A percentile compares a stretch with the other conserved stretches of the same genome.
phyloP scores from a whole-genome alignment of 2,888 invertebrate species.

The Rhabditoides inermis region DNA sequence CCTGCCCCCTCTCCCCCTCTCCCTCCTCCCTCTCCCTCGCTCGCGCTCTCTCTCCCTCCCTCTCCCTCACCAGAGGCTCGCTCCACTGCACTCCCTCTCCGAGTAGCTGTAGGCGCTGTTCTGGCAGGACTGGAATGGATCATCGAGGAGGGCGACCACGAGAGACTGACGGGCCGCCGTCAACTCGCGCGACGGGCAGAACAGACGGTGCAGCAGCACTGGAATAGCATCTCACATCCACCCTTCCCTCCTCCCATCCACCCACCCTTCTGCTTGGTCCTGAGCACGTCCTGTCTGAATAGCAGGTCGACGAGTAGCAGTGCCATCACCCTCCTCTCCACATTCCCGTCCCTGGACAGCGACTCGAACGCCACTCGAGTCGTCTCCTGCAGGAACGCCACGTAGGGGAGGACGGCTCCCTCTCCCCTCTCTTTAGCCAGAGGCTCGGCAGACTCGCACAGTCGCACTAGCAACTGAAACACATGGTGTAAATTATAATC shows the following conservation, averaged over 20 bases:
- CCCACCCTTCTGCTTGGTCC: constrained; percentile 13
- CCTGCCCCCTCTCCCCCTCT: no score
- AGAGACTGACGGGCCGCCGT: constrained; percentile 10
- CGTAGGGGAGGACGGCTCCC: background rate
- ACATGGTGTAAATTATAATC: no score
- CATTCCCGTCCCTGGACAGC: constrained; percentile 17
- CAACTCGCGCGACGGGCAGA: constrained; percentile 1
- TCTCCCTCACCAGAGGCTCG: constrained; percentile 2
- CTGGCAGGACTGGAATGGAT: constrained; percentile 25
- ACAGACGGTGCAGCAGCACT: background rate
- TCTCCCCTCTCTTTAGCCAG: background rate
- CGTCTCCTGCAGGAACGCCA: constrained; percentile 1
- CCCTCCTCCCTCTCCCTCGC: constrained; percentile 4
- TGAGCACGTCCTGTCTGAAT: constrained; percentile 13
- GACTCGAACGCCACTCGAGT: constrained; percentile 19
- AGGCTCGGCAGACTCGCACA: constrained; percentile 2
- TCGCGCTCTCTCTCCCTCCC: background rate
- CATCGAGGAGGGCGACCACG: constrained; percentile 20
- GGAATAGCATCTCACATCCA: background rate
- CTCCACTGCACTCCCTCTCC: constrained; percentile 13
- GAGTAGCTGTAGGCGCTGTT: constrained; percentile 10
- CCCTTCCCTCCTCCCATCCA: background rate
- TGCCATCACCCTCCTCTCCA: constrained; percentile 23
- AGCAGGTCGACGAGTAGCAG: constrained; percentile 19
- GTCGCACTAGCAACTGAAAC: constrained; percentile 5